Conservation (phyloP, 2,888 invertebrate species). For the Tanytarsus gracilentus region DNA sequence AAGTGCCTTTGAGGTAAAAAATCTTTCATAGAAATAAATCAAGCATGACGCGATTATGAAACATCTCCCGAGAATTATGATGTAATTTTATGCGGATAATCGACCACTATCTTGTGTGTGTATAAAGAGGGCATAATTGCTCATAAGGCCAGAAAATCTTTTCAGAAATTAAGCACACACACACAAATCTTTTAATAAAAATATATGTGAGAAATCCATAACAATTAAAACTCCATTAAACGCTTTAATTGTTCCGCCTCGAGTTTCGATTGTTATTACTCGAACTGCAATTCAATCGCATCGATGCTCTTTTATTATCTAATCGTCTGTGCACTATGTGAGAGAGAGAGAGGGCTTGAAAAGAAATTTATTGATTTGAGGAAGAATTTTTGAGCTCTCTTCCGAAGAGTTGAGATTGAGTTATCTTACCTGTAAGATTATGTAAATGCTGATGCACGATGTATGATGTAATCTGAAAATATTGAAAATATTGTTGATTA, state of each 20-base stretch:
- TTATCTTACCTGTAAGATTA: constrained; percentile 25
- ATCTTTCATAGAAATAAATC: background rate
- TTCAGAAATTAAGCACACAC: no score
- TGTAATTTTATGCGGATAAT: no score
- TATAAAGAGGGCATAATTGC: no score
- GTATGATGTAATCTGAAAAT: constrained; percentile 26
- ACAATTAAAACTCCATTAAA: constrained; percentile 26
- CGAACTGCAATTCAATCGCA: background rate
- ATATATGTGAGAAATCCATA: background rate
- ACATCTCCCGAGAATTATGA: no score
- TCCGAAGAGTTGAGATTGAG: background rate
- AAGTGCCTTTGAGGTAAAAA: background rate
- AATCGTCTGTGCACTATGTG: constrained; percentile 9
- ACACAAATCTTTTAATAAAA: no score
- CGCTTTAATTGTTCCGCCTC: constrained; percentile 19
- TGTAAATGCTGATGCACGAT: constrained; percentile 20
- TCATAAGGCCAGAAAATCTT: no score
- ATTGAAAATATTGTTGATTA: background rate
- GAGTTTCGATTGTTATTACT: constrained; percentile 10
- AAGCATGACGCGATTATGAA: background rate
- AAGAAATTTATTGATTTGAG: constrained; percentile 15
- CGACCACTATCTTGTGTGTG: no score
- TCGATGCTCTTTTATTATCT: constrained; percentile 3
- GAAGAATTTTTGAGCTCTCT: background rate
- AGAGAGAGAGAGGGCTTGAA: no score